Evolutionary conservation across 2,113 vertebrate genomes (phyloP).

Genomic region (Ia io): DNA sequence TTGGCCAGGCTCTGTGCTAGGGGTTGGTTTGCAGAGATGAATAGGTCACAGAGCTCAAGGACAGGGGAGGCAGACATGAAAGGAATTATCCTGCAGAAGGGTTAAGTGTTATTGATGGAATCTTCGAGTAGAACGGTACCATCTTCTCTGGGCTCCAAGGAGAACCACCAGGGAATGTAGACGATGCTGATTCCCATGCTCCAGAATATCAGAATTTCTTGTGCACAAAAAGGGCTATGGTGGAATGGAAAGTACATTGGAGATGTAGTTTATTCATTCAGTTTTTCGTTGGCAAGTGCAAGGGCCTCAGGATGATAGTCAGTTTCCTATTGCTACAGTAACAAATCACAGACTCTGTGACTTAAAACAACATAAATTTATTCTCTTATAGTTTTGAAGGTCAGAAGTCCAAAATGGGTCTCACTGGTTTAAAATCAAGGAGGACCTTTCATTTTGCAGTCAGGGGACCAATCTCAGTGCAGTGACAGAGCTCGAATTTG

Average conservation of each 20-base stretch:
- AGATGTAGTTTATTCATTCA: not conserved
- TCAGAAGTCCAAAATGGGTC: not conserved
- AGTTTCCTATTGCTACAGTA: not conserved
- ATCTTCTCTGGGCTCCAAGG: not conserved
- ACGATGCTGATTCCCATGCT: not conserved
- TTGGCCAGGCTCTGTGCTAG: not conserved
- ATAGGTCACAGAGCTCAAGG: not conserved
- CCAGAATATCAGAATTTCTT: not conserved
- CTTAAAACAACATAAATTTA: not conserved
- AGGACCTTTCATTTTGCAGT: not conserved
- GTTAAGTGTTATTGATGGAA: not conserved
- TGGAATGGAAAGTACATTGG: not conserved
- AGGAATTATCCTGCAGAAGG: not conserved
- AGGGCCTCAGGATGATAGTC: not conserved
- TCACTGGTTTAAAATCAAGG: not conserved
- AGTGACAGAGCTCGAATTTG: not conserved
- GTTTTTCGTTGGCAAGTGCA: not conserved
- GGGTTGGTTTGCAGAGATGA: not conserved
- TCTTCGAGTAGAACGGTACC: not conserved
- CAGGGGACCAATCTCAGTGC: rapidly evolving
- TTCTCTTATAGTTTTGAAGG: not conserved
- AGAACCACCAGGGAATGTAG: not conserved
- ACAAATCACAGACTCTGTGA: not conserved
- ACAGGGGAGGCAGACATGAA: not conserved
- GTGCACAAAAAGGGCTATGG: not conserved